Evolutionary conservation across 2,113 vertebrate genomes (phyloP), one percentile per base, ranked within the genome.

Genomic region (Hucho hucho): DNA sequence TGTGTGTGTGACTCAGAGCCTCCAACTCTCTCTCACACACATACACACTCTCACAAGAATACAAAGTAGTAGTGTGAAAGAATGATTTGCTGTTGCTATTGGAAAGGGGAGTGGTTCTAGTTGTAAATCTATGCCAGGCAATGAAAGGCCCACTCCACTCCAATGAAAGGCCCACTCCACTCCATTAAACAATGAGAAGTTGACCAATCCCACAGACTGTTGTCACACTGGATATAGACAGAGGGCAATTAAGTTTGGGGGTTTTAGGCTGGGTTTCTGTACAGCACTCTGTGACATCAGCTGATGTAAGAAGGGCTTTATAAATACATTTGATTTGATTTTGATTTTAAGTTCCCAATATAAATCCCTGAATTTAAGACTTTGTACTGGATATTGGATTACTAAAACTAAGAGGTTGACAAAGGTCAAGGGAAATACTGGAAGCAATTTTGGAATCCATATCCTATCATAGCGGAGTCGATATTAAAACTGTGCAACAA

Each of bases 61-160:
- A 11, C 61, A 71, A 37, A 65, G 73, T 49, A 37, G 3, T 11
- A 18, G 43, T 46, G 75, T 43, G 37, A 14, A 24, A 72, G 25
- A 66, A n/a, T 43, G 58, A 81, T 72, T 74, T 69, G 43, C 64
- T 61, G 76, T 70, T 76, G 73, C 76, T 72, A 64, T 68, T 74
- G 76, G 59, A 29, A 61, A 71, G 70, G 47, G 79, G 76, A 73
- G 79, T 74, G 73, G 71, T 65, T 7, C 26, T 16, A 20, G 43
- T 58, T 32, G 68, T 79, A 84, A 75, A 80, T 73, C 71, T 81
- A 14, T 14, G 43, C 14, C n/a, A 49, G 32, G 26, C 56, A 74
- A 69, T 72, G 53, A 70, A 74, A 65, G 37, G 43, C 1, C 5
- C n/a, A 12, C 49, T 20, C 49, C 49, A 68, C n/a, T 59, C n/a